phyloP scores from a whole-genome alignment of 1,140 invertebrate species.

The Drosophila athabasca region DNA sequence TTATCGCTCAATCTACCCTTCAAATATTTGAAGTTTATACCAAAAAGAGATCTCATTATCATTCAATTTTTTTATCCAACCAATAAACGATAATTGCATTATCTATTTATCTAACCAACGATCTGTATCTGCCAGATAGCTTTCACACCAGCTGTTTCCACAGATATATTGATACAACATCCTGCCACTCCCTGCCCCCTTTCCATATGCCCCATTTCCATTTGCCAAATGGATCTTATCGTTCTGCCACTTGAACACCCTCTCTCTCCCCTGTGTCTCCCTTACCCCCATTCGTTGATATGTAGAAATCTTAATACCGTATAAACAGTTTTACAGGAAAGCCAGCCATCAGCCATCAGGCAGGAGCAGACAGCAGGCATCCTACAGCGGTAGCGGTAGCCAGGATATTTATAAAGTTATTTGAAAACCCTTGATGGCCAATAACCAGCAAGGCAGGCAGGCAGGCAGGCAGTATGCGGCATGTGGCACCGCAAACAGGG shows the following conservation, averaged over 20 bases:
- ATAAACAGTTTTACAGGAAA: slow-evolving; percentile 32
- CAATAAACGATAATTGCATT: too few species aligned
- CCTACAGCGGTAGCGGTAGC: not conserved
- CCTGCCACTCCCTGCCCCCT: too few species aligned
- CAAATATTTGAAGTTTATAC: too few species aligned
- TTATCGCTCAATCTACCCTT: too few species aligned
- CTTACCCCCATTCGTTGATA: not conserved
- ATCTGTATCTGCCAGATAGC: too few species aligned
- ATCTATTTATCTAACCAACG: too few species aligned
- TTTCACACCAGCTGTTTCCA: too few species aligned
- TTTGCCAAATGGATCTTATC: slow-evolving; percentile 11
- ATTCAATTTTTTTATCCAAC: too few species aligned
- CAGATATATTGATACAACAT: too few species aligned
- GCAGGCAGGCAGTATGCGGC: slow-evolving; percentile 36
- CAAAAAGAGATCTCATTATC: too few species aligned
- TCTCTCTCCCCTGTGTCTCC: not conserved
- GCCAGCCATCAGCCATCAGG: slow-evolving; percentile 6
- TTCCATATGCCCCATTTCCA: not conserved
- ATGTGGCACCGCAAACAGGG: slow-evolving; percentile 30
- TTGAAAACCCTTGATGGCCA: slow-evolving; percentile 39
- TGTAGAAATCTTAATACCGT: slow-evolving; percentile 25
- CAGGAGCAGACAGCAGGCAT: slow-evolving; percentile 3
- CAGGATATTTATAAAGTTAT: slow-evolving; percentile 32
- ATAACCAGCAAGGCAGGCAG: slow-evolving; percentile 25
- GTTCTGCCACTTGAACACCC: not conserved